Percentiles rank a stretch among this genome's conserved stretches.
These are phyloP conservation scores for Hirundo rustica DNA, from an alignment of 2,797 vertebrate genomes.

Conservation along the genomic window DNA sequence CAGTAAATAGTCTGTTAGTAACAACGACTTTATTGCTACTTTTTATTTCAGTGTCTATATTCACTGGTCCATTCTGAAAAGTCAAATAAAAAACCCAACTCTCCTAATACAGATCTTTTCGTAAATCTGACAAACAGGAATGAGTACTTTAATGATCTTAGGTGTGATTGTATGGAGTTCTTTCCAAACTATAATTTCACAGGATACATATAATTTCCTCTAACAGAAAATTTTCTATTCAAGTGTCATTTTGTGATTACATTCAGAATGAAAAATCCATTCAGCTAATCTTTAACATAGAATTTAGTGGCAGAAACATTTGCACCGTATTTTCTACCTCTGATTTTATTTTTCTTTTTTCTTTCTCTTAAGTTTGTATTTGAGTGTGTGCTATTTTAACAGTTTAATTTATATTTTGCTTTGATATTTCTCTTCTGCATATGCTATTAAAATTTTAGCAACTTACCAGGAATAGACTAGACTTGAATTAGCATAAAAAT, in stretches of 20 bases:
- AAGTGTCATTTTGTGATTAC: not conserved
- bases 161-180: not conserved
- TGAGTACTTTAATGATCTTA: not conserved
- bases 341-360: not conserved
- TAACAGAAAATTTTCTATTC: not conserved
- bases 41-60: conserved; percentile 35
- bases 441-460: not conserved
- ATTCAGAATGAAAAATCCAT: not conserved
- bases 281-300: not conserved
- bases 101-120: not conserved
- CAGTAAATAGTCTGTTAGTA: not conserved
- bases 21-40: not conserved
- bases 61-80: conserved; percentile 16
- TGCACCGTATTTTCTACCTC: not conserved
- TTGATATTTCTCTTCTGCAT: not conserved
- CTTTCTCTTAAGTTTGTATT: not conserved
- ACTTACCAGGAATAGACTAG: not conserved
- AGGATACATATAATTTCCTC: conserved; percentile 25
- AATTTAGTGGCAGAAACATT: not conserved
- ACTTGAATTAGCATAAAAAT: not conserved
- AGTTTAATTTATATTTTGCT: not conserved
- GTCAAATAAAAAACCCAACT: not conserved
- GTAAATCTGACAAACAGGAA: not conserved
- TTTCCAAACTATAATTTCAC: conserved; percentile 50
- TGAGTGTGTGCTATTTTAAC: not conserved